Conservation (phyloP, 2,888 invertebrate genomes). For the Cheilosia pagana region DNA sequence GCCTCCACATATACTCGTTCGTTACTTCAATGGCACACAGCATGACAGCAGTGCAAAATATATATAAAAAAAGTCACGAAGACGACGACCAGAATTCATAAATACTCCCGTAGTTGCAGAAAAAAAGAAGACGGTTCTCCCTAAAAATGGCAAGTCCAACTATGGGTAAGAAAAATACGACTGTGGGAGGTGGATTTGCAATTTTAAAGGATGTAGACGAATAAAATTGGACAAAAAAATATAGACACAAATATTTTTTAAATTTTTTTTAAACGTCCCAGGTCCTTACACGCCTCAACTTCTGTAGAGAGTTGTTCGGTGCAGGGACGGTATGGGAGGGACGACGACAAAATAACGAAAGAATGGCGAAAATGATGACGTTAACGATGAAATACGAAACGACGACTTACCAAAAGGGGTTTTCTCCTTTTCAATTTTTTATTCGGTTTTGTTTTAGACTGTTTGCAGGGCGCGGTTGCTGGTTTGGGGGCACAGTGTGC, state of each 20-base stretch:
- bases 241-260: constrained; percentile 14
- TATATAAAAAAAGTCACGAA: constrained; percentile 15
- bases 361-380: constrained; percentile 63
- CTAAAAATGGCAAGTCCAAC: constrained; percentile 24
- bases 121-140: constrained; percentile 13
- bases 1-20: background rate
- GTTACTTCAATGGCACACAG: constrained; percentile 12
- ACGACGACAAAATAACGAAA: constrained; percentile 49
- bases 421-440: constrained; percentile 36
- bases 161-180: constrained; percentile 20
- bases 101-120: constrained; percentile 16
- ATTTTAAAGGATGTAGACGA: constrained; percentile 5
- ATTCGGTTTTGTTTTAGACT: constrained; percentile 26
- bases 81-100: constrained; percentile 50
- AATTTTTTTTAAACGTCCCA: background rate
- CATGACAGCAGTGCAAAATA: constrained; percentile 16
- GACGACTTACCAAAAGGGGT: constrained; percentile 71
- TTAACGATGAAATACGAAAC: constrained; percentile 72
- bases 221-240: constrained; percentile 25
- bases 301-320: constrained; percentile 14
- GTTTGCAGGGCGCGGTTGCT: constrained; percentile 73
- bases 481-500: constrained; percentile 65
- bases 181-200: background rate
- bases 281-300: constrained; percentile 40
- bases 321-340: constrained; percentile 3